Conservation (phyloP, 2,113 vertebrate species). For the Columbina picui region DNA sequence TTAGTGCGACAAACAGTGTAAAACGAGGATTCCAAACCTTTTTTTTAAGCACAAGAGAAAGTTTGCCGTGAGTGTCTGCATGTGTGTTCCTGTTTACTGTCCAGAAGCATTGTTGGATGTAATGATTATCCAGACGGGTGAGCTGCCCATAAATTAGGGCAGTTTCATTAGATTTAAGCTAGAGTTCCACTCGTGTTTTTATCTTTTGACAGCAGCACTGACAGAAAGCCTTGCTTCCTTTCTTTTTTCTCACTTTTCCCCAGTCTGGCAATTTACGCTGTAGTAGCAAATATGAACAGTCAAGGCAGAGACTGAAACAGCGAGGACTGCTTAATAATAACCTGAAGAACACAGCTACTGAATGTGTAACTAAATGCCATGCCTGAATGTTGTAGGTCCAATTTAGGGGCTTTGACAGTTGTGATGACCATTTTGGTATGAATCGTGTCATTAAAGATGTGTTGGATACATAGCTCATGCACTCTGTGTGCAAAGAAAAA, state of each 20-base stretch:
- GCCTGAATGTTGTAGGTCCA: neutral
- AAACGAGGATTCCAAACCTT: neutral
- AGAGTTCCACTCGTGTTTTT: neutral
- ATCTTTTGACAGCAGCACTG: neutral
- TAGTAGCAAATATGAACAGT: neutral
- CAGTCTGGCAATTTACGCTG: neutral
- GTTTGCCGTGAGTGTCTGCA: neutral
- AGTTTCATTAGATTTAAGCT: neutral
- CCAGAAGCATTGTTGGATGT: neutral
- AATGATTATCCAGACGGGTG: neutral
- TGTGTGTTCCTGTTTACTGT: neutral
- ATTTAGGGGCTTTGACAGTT: neutral
- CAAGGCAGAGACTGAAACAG: neutral
- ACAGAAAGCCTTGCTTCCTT: neutral
- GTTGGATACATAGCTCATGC: neutral
- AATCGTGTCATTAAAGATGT: neutral
- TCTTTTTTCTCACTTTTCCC: neutral
- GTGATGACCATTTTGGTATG: neutral
- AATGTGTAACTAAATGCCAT: neutral
- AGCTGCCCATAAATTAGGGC: neutral
- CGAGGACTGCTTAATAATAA: neutral
- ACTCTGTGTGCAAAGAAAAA: neutral
- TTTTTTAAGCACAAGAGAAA: neutral
- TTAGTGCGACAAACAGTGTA: neutral
- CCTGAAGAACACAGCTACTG: neutral